These are phyloP conservation scores for Kryptolebias ocellatus DNA, from an alignment of 2,797 vertebrate species.

Conservation along the genomic window DNA sequence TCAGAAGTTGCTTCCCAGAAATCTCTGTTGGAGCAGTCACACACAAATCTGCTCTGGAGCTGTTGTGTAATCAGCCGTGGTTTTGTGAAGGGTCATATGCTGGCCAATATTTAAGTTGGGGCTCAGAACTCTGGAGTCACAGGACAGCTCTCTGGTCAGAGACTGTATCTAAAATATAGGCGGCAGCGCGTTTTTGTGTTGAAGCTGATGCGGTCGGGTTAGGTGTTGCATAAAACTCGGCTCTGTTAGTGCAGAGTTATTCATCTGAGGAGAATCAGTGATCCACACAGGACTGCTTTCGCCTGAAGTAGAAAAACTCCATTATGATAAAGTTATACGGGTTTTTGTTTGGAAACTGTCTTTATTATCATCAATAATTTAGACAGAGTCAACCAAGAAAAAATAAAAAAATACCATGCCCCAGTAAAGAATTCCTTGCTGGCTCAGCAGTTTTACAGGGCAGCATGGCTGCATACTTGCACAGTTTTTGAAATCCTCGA, in stretches of 20 bases:
- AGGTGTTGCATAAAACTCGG: slow-evolving; percentile 10
- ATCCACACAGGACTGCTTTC: slow-evolving; percentile 4
- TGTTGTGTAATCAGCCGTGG: slow-evolving; percentile 61
- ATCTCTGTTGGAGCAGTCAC: slow-evolving; percentile 38
- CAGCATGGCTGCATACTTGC: neutral
- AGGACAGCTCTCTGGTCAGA: slow-evolving; percentile 49
- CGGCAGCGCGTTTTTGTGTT: slow-evolving; percentile 29
- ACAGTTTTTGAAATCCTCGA: slow-evolving; percentile 13
- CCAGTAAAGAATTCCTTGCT: slow-evolving; percentile 23
- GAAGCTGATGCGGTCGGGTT: slow-evolving; percentile 3
- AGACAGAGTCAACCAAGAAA: slow-evolving; percentile 23
- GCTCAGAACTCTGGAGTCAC: slow-evolving; percentile 59
- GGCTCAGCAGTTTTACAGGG: slow-evolving; percentile 29
- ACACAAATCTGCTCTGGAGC: slow-evolving; percentile 44
- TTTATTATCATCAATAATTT: slow-evolving; percentile 16
- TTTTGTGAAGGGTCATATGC: slow-evolving; percentile 62
- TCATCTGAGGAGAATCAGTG: slow-evolving; percentile 3
- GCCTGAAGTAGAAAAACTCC: neutral
- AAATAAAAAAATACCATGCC: neutral
- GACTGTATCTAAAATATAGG: slow-evolving; percentile 34
- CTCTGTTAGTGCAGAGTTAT: slow-evolving; percentile 13
- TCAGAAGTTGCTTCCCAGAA: slow-evolving; percentile 44
- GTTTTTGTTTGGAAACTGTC: slow-evolving; percentile 9
- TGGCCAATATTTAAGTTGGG: slow-evolving; percentile 59
- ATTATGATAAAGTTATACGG: neutral